Percentiles rank a stretch among this genome's conserved stretches.
These are phyloP conservation scores for Drosophila planitibia DNA, from an alignment of 2,888 invertebrate species.

Conservation along the genomic window DNA sequence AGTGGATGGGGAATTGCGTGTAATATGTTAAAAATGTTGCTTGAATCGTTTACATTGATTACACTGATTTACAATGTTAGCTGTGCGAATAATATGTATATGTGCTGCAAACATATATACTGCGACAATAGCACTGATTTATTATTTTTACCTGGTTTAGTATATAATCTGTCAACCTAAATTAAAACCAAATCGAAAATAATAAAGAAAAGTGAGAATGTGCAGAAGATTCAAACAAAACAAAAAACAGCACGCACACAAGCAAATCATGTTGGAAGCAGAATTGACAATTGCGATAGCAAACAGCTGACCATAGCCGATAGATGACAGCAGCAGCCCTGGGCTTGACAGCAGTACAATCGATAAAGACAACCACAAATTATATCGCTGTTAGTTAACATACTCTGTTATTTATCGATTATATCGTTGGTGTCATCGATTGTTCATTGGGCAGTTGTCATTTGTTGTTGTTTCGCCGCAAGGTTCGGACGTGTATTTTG, in stretches of 20 bases:
- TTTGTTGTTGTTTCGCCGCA: slow-evolving; percentile 63
- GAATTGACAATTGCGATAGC: slow-evolving; percentile 4
- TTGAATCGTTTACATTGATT: background rate
- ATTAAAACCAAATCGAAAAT: slow-evolving; percentile 6
- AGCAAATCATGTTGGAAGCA: slow-evolving; percentile 19
- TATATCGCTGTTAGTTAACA: slow-evolving; percentile 5
- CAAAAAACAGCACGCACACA: slow-evolving; percentile 14
- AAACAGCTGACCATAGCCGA: slow-evolving; percentile 41
- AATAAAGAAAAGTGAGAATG: slow-evolving; percentile 4
- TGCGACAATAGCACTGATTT: background rate
- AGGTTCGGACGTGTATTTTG: slow-evolving; percentile 46
- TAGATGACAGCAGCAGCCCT: slow-evolving; percentile 19
- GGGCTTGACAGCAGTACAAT: background rate
- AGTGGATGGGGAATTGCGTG: background rate
- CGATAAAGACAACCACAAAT: background rate
- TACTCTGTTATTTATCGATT: slow-evolving; percentile 22
- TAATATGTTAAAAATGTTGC: background rate
- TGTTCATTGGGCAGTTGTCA: slow-evolving; percentile 25
- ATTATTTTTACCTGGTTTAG: slow-evolving; percentile 31
- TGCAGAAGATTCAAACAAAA: slow-evolving; percentile 22
- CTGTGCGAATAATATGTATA: background rate
- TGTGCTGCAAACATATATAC: background rate
- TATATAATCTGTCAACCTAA: slow-evolving; percentile 1
- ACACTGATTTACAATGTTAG: background rate
- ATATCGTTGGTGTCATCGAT: slow-evolving; percentile 27